Percentiles rank a stretch among this genome's conserved stretches.
These are phyloP conservation scores for Pyrrhia umbra DNA, from an alignment of 2,888 invertebrate species.

Conservation along the genomic window DNA sequence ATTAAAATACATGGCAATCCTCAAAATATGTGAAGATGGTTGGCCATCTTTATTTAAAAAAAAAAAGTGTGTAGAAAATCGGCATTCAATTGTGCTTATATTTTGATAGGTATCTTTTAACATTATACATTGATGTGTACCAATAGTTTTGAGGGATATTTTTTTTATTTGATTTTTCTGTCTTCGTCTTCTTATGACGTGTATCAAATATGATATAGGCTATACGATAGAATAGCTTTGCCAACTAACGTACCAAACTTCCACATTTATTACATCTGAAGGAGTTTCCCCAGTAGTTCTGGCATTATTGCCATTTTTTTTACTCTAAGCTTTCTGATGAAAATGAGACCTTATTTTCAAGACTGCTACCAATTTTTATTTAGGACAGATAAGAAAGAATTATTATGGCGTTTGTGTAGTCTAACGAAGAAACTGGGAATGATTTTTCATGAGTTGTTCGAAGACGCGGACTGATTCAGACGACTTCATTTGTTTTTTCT, in stretches of 20 bases:
- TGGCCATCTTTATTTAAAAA: no score
- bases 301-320: conserved; percentile 24
- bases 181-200: neutral
- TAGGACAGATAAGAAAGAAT: conserved; percentile 3
- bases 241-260: conserved; percentile 26
- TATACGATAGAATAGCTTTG: no score
- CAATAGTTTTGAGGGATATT: no score
- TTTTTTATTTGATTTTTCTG: neutral
- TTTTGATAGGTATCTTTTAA: no score
- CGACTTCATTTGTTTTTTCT: neutral
- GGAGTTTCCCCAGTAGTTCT: conserved; percentile 17
- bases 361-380: conserved; percentile 44
- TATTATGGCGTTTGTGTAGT: conserved; percentile 4
- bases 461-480: neutral
- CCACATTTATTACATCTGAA: conserved; percentile 37
- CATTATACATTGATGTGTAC: no score
- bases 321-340: conserved; percentile 21
- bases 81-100: no score
- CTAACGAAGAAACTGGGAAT: conserved; percentile 2
- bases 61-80: no score
- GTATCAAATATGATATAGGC: neutral
- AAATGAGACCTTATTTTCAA: conserved; percentile 19
- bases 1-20: no score
- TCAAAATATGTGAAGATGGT: no score
- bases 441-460: neutral